A percentile compares a stretch with the other conserved stretches of the same genome.
Evolutionary conservation across 2,888 invertebrate genomes (phyloP).

Genomic region (Amblyteles armatorius): DNA sequence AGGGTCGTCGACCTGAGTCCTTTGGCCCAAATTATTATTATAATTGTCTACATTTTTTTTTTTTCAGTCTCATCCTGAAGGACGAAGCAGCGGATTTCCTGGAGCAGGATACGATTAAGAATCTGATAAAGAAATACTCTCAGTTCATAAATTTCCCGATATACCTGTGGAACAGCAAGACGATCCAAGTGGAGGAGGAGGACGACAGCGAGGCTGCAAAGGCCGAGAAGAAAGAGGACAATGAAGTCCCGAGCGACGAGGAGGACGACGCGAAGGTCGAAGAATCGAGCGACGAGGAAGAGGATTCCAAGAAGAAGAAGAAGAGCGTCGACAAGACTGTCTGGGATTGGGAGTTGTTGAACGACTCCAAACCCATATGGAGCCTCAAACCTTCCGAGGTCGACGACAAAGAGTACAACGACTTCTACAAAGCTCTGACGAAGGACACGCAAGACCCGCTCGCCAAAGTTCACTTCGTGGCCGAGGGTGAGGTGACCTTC

Average conservation of each 20-base stretch:
- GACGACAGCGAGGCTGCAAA: slow-evolving; percentile 86
- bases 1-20: too few relatives aligned
- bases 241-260: slow-evolving; percentile 82
- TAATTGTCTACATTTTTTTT: slow-evolving; percentile 1
- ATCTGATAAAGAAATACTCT: slow-evolving; percentile 98
- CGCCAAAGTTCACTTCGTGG: slow-evolving; percentile 96
- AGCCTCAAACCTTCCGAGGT: slow-evolving; percentile 96
- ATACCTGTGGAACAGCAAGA: slow-evolving; percentile 94
- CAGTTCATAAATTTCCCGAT: slow-evolving; percentile 99
- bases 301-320: slow-evolving; percentile 89
- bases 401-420: slow-evolving; percentile 94
- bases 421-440: slow-evolving; percentile 98
- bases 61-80: slow-evolving; percentile 93
- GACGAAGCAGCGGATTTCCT: slow-evolving; percentile 98
- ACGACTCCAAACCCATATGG: slow-evolving; percentile 99
- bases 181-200: slow-evolving; percentile 86
- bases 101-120: slow-evolving; percentile 95
- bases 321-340: slow-evolving; percentile 97
- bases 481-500: slow-evolving; percentile 99
- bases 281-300: slow-evolving; percentile 87
- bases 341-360: slow-evolving; percentile 99
- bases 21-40: too few relatives aligned
- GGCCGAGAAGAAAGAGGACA: slow-evolving; percentile 85
- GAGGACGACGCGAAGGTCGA: slow-evolving; percentile 89
- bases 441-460: slow-evolving; percentile 95